Evolutionary conservation across 2,888 invertebrate species (phyloP), one percentile per base, ranked within the genome.

Genomic region (Pterobdella sp.): DNA sequence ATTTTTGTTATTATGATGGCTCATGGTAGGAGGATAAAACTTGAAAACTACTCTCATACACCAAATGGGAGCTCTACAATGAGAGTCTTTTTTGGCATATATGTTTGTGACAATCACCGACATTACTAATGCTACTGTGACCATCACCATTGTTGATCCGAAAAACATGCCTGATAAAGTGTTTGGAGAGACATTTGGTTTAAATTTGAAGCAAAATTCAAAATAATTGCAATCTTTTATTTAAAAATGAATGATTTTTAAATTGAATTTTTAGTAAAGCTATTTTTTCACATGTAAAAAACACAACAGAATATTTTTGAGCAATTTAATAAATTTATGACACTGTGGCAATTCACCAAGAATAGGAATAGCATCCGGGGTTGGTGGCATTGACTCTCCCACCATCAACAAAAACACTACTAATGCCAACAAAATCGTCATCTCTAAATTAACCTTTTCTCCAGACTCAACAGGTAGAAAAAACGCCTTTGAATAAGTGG

Each of bases 401-500:
- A 74, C 74, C 64, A 74, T 74, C 32, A 74, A 66, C 34, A 74
- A 67, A 37, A 74, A 74, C 31, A 74, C 74, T 1, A 74, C 74
- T 35, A 74, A 63, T 10, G 74, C 74, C 66, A 74, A 42, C 31
- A 74, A 63, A 52, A 74, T 74, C 7, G 74, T 79, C 26, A 76
- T 77, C 74, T 79, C 79, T 42, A 79, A 72, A 68, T 77, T 79
- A 22, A 79, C 79, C 72, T 79, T 79, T 72, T 79, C 79, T 1
- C 79, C 79, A 4, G 76, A 76, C 74, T 79, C 79, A 1, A 78
- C 77, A 10, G 79, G 79, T 56, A 79, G 75, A 72, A 79, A 79
- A 74, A 79, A 79, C 0, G 79, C 60, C 60, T 56, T 22, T n/a
- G n/a, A n/a, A n/a, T n/a, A n/a, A n/a, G n/a, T n/a, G n/a, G n/a